A percentile compares a stretch with the other conserved stretches of the same genome.
These are phyloP conservation scores for Macaca mulatta DNA, from an alignment of 2,113 vertebrate genomes.

Conservation along the genomic window DNA sequence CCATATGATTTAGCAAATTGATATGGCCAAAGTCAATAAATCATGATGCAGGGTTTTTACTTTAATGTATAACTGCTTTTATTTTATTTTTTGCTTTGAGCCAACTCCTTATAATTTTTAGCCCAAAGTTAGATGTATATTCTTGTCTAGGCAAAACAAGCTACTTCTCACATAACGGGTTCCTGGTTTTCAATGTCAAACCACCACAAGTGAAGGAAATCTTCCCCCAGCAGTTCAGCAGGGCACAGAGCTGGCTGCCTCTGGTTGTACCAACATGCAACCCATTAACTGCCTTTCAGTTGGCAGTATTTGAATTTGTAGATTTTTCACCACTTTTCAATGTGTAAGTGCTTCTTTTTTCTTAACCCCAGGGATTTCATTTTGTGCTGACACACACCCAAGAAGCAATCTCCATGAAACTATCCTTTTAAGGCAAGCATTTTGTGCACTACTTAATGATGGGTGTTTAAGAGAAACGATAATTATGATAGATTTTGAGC, in stretches of 20 bases:
- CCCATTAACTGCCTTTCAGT: constrained; percentile 50
- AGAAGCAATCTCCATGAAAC: constrained; percentile 76
- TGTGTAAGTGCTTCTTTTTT: constrained; percentile 70
- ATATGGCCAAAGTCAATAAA: constrained; percentile 87
- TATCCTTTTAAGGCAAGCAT: constrained; percentile 80
- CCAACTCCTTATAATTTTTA: constrained; percentile 79
- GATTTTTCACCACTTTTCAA: constrained; percentile 64
- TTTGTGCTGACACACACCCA: constrained; percentile 79
- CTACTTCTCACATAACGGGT: constrained; percentile 60
- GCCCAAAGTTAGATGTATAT: constrained; percentile 46
- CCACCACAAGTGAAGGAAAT: neutral
- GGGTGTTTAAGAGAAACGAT: constrained; percentile 78
- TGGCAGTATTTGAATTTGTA: constrained; percentile 53
- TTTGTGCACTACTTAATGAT: constrained; percentile 81
- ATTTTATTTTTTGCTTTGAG: constrained; percentile 82
- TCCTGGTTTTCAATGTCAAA: constrained; percentile 65
- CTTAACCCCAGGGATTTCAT: constrained; percentile 79
- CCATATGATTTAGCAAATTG: constrained; percentile 86
- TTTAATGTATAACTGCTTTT: constrained; percentile 81
- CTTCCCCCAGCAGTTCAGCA: neutral
- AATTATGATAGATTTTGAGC: constrained; percentile 85
- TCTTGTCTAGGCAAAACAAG: constrained; percentile 66
- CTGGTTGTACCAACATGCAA: neutral
- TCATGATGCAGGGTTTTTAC: constrained; percentile 81
- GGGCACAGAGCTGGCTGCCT: neutral